A percentile compares a stretch with the other conserved stretches of the same genome.
Evolutionary conservation across 2,797 vertebrate species (phyloP).

Genomic region (Peromyscus attwateri): DNA sequence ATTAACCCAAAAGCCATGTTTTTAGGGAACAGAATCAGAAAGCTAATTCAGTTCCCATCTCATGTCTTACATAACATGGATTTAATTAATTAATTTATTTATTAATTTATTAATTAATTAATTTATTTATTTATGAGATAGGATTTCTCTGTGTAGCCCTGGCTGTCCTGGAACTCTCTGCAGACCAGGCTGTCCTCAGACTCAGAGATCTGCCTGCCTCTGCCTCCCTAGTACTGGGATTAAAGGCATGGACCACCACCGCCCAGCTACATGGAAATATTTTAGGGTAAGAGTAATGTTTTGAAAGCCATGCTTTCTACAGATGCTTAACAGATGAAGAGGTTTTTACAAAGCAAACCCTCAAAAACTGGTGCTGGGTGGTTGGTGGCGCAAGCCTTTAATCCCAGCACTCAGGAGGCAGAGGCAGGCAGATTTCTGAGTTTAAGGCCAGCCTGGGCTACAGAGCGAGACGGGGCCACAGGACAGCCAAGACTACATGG

Average conservation of each 20-base stretch:
- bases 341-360: background rate
- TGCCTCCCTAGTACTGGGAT: background rate
- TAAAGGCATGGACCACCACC: background rate
- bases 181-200: background rate
- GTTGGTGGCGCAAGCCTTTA: too few relatives aligned
- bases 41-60: conserved; percentile 40
- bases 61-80: background rate
- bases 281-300: conserved; percentile 50
- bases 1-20: background rate
- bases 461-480: too few relatives aligned
- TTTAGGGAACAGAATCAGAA: conserved; percentile 31
- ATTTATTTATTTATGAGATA: background rate
- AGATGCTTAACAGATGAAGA: background rate
- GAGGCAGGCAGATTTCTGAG: too few relatives aligned
- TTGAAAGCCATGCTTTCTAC: background rate
- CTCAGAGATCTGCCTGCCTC: background rate
- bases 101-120: too few relatives aligned
- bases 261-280: background rate
- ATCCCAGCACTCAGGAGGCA: too few relatives aligned
- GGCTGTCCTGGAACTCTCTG: background rate
- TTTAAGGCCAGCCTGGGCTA: too few relatives aligned
- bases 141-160: background rate
- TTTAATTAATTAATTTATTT: too few relatives aligned
- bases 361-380: too few relatives aligned
- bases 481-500: too few relatives aligned